phyloP scores from a whole-genome alignment of 1,140 invertebrate species.

The Nasonia giraulti region DNA sequence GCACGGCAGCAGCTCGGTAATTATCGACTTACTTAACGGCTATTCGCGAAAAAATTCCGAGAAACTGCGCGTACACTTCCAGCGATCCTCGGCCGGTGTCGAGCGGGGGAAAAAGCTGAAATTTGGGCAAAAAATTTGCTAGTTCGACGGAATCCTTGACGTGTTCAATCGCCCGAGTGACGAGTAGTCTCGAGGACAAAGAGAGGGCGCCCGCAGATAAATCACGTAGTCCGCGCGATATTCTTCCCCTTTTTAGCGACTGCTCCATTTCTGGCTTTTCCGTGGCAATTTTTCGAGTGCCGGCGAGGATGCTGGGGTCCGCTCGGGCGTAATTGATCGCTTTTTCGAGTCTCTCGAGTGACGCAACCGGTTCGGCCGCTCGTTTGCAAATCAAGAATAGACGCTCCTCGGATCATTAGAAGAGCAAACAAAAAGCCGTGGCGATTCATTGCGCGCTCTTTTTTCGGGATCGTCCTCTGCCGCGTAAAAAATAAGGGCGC shows the following conservation, averaged over 20 bases:
- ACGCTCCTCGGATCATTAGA: neutral
- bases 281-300: neutral
- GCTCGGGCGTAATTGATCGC: neutral
- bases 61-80: slow-evolving; percentile 6
- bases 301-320: neutral
- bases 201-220: neutral
- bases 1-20: neutral
- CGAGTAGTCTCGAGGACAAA: neutral
- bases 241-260: neutral
- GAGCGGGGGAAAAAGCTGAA: neutral
- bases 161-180: neutral
- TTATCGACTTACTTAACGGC: slow-evolving; percentile 50
- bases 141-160: neutral
- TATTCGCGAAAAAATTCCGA: slow-evolving; percentile 42
- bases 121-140: neutral
- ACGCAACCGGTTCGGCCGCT: neutral
- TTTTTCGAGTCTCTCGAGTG: neutral
- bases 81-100: neutral
- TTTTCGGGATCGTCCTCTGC: too few relatives aligned
- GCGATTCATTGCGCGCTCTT: neutral
- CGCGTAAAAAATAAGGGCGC: neutral
- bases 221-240: neutral
- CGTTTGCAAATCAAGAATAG: neutral
- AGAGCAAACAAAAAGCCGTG: neutral
- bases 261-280: neutral